Conservation (phyloP, 2,113 vertebrate genomes). For the Tenebrosternarchus preto region DNA sequence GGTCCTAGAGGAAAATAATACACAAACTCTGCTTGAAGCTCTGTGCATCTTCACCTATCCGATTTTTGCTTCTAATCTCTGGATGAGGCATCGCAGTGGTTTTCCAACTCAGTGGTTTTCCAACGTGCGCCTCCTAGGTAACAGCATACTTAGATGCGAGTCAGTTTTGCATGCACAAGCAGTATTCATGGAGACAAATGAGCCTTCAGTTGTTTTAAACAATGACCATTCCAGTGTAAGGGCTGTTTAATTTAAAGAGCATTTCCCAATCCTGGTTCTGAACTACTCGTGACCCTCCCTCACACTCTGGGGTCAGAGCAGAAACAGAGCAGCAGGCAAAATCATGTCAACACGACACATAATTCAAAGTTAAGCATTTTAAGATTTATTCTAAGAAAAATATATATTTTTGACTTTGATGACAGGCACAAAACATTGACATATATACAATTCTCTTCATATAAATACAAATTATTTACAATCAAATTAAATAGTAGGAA, state of each 20-base stretch:
- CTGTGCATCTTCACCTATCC: not conserved
- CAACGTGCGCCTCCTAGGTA: not conserved
- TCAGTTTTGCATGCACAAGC: not conserved
- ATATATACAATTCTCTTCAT: slow-evolving; percentile 77
- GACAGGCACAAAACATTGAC: slow-evolving; percentile 64
- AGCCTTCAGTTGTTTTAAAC: not conserved
- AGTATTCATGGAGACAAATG: too few relatives aligned
- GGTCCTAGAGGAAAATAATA: slow-evolving; percentile 16
- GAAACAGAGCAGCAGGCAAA: too few relatives aligned
- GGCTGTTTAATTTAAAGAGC: not conserved
- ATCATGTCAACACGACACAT: not conserved
- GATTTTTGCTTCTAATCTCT: slow-evolving; percentile 5
- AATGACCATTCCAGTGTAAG: not conserved
- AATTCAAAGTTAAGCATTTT: slow-evolving; percentile 56
- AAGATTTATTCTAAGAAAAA: slow-evolving; percentile 77
- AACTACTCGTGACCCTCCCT: not conserved
- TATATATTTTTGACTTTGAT: slow-evolving; percentile 70
- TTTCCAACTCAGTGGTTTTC: not conserved
- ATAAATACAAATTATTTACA: slow-evolving; percentile 79
- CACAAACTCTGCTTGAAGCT: slow-evolving; percentile 2
- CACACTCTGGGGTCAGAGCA: too few relatives aligned
- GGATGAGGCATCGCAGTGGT: not conserved
- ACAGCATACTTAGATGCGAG: not conserved
- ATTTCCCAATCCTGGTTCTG: not conserved
- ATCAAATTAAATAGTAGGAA: slow-evolving; percentile 72